Evolutionary conservation across 1,140 invertebrate genomes (phyloP).

Genomic region (Leptopilina clavipes): DNA sequence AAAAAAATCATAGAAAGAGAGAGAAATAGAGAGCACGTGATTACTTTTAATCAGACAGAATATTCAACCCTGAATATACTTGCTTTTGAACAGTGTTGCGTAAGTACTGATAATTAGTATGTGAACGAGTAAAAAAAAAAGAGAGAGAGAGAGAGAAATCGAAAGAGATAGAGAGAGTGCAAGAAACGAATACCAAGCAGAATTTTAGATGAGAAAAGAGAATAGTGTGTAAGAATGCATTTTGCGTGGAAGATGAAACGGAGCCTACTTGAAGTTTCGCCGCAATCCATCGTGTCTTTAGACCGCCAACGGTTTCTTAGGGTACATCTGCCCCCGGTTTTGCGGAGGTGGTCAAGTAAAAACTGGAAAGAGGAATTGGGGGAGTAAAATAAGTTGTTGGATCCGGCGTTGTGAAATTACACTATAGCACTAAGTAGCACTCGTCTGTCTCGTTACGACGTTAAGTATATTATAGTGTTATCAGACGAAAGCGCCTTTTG

Average conservation of each 20-base stretch:
- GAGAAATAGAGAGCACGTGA: not conserved
- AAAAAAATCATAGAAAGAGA: not conserved
- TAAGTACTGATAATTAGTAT: conserved; percentile 28
- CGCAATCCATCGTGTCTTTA: conserved; percentile 71
- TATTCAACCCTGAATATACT: not conserved
- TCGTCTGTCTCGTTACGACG: conserved; percentile 45
- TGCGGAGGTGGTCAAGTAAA: conserved; percentile 40
- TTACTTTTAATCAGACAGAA: not conserved
- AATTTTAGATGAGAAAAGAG: not conserved
- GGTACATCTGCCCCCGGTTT: conserved; percentile 64
- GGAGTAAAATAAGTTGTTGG: conserved; percentile 28
- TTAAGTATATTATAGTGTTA: not conserved
- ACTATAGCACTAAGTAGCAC: conserved; percentile 45
- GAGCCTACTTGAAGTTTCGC: conserved; percentile 71
- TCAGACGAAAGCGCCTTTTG: not conserved
- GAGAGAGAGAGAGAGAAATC: not conserved
- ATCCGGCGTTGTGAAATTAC: conserved; percentile 42
- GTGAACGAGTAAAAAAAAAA: not conserved
- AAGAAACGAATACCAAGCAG: conserved; percentile 25
- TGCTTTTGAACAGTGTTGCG: not conserved
- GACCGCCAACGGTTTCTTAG: conserved; percentile 56
- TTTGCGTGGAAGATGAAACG: conserved; percentile 27
- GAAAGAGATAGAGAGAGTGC: conserved; percentile 23
- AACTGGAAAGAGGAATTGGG: not conserved
- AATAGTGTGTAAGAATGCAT: conserved; percentile 21